Evolutionary conservation across 2,113 vertebrate genomes (phyloP).

Genomic region (Prochilodus magdalenae): DNA sequence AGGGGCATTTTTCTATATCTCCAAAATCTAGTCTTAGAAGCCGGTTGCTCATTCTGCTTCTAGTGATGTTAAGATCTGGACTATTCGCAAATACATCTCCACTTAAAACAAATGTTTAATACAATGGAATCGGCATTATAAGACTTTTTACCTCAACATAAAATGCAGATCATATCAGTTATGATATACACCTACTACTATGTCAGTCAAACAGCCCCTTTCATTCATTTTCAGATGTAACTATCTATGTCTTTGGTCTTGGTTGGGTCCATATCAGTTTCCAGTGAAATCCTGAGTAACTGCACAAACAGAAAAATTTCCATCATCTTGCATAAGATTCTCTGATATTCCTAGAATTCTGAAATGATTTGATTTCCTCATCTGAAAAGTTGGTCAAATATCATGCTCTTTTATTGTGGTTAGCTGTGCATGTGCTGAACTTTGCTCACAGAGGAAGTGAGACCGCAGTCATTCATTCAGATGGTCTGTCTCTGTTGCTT

Average conservation of each 20-base stretch:
- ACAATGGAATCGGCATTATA: neutral
- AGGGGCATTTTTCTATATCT: no score
- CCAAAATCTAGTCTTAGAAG: no score
- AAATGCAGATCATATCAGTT: neutral
- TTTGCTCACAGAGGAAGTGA: conserved; percentile 43
- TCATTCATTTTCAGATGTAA: neutral
- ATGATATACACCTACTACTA: no score
- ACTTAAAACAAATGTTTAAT: neutral
- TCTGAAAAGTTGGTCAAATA: conserved; percentile 58
- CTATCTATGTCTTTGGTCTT: neutral
- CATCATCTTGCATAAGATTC: neutral
- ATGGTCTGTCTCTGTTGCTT: neutral
- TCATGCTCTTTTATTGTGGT: conserved; percentile 51
- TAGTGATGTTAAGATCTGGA: no score
- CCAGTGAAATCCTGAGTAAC: neutral
- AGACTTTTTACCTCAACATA: neutral
- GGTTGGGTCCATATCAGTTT: neutral
- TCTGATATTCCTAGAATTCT: conserved; percentile 26
- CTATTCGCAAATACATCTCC: neutral
- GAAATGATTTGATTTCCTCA: conserved; percentile 43
- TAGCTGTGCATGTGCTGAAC: neutral
- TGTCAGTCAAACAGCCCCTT: no score
- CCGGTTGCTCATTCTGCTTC: no score
- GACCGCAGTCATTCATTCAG: neutral
- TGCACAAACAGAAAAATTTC: conserved; percentile 36